These are phyloP conservation scores for Crossaster papposus DNA, from an alignment of 53 echinoderm and acorn worm genomes.

Conservation along the genomic window DNA sequence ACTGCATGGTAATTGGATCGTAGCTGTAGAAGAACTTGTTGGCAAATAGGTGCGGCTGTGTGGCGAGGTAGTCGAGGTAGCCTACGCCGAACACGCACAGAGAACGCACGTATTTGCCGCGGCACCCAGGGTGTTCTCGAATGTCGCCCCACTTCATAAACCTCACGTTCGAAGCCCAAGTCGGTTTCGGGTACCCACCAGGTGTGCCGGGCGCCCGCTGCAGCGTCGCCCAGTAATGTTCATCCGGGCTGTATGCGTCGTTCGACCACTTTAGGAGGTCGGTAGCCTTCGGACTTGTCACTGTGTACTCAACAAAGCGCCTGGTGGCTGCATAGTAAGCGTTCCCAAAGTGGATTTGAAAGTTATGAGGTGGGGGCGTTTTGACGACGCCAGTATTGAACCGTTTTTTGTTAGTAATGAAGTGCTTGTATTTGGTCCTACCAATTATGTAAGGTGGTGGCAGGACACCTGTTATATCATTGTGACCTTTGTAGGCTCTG, in stretches of 20 bases:
- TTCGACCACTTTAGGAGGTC: constrained; percentile 85
- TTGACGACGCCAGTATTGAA: constrained; percentile 59
- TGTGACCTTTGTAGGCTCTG: constrained; percentile 76
- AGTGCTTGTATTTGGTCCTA: constrained; percentile 50
- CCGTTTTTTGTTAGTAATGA: constrained; percentile 51
- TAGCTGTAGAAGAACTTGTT: constrained; percentile 89
- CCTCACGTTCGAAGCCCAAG: constrained; percentile 85
- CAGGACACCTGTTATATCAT: constrained; percentile 75
- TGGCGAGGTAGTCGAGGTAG: constrained; percentile 72
- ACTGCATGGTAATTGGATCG: constrained; percentile 88
- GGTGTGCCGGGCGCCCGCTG: constrained; percentile 78
- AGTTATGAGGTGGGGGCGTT: constrained; percentile 61
- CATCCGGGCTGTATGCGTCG: constrained; percentile 88
- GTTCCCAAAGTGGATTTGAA: constrained; percentile 76
- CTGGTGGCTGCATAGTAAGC: constrained; percentile 83
- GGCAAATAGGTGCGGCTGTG: constrained; percentile 78
- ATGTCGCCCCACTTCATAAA: constrained; percentile 94
- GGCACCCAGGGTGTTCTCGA: constrained; percentile 68
- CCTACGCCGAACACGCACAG: constrained; percentile 87
- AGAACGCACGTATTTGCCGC: constrained; percentile 76
- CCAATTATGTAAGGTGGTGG: constrained; percentile 57
- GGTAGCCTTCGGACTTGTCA: constrained; percentile 67
- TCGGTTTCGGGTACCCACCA: constrained; percentile 77
- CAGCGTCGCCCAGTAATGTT: constrained; percentile 87
- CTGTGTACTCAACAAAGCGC: constrained; percentile 74